phyloP scores from a whole-genome alignment of 2,888 invertebrate species.

The Chironomus riparius region DNA sequence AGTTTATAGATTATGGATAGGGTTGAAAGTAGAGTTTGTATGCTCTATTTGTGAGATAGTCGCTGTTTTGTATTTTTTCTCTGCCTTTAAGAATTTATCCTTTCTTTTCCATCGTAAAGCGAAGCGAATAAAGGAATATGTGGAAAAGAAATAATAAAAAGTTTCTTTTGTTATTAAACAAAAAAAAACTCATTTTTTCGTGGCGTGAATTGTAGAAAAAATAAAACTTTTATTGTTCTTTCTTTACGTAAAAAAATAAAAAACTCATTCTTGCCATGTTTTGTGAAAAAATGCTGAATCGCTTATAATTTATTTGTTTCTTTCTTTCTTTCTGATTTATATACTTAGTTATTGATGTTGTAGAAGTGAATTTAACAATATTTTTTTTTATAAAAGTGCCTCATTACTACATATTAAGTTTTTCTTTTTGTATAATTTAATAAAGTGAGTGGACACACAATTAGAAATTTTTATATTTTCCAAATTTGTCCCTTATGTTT shows the following conservation, averaged over 20 bases:
- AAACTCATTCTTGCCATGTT: too few species aligned
- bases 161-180: not conserved
- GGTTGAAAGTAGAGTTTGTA: not conserved
- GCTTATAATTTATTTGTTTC: not conserved
- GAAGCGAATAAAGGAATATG: not conserved
- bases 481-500: too few species aligned
- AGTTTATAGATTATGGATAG: too few species aligned
- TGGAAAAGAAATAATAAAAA: not conserved
- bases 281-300: not conserved
- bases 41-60: not conserved
- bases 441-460: too few species aligned
- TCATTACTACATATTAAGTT: too few species aligned
- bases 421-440: too few species aligned
- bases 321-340: not conserved
- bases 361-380: not conserved
- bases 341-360: not conserved
- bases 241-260: not conserved
- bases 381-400: too few species aligned
- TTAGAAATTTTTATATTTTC: too few species aligned
- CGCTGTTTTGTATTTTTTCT: not conserved
- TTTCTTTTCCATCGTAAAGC: not conserved
- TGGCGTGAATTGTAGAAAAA: not conserved
- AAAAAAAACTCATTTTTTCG: constrained; percentile 5
- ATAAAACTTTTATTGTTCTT: not conserved
- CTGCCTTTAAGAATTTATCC: not conserved